phyloP scores from a whole-genome alignment of 2,113 vertebrate genomes.

The Charadrius vociferus region DNA sequence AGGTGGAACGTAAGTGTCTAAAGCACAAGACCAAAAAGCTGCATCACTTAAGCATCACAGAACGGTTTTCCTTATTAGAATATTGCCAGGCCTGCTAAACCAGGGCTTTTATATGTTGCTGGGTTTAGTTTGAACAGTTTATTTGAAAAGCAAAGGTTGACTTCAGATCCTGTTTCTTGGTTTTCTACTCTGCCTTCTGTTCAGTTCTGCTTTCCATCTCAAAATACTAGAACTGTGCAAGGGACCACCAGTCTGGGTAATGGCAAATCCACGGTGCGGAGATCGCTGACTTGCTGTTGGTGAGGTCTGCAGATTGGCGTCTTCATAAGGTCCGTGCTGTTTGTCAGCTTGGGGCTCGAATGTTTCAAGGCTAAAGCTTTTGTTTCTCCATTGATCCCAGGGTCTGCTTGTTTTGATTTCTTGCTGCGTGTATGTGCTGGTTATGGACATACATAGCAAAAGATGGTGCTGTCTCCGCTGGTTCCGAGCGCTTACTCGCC shows the following conservation, averaged over 20 bases:
- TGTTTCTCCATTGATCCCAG: no score
- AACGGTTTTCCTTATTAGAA: accelerated
- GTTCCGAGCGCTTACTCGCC: not conserved
- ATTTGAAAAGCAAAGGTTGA: accelerated
- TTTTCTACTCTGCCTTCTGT: not conserved
- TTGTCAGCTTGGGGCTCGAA: accelerated
- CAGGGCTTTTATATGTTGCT: accelerated
- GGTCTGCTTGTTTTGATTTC: not conserved
- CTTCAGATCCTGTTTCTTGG: not conserved
- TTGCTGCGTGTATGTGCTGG: not conserved
- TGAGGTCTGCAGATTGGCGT: not conserved
- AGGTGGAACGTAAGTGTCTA: constrained; percentile 67
- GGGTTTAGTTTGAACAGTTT: accelerated
- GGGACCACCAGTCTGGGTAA: not conserved
- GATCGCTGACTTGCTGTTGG: not conserved
- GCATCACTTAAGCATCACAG: accelerated
- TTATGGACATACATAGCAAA: accelerated
- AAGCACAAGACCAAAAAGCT: not conserved
- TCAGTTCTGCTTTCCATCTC: not conserved
- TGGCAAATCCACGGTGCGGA: not conserved
- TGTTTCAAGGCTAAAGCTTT: not conserved
- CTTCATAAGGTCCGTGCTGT: accelerated
- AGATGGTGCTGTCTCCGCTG: not conserved
- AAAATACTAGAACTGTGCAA: accelerated
- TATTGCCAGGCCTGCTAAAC: not conserved